phyloP scores from a whole-genome alignment of 2,797 vertebrate genomes.

The Peromyscus eremicus region DNA sequence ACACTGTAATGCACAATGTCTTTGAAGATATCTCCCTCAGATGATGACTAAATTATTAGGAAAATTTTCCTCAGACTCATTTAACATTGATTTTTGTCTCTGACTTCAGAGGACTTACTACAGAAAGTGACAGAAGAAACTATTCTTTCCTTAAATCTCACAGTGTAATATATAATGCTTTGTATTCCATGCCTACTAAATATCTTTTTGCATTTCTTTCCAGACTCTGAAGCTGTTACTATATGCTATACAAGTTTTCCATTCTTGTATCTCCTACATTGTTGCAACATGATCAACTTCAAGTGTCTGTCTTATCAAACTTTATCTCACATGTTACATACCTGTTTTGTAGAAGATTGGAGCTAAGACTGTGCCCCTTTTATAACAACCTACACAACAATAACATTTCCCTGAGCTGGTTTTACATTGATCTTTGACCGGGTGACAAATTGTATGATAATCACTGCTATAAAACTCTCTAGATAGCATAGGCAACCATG shows the following conservation, averaged over 20 bases:
- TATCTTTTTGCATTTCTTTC: not conserved
- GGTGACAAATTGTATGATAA: conserved; percentile 34
- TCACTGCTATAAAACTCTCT: conserved; percentile 59
- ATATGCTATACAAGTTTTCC: not conserved
- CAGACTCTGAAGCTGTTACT: not conserved
- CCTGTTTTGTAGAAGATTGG: conserved; percentile 5
- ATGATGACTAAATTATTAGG: not conserved
- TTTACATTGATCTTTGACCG: conserved; percentile 66
- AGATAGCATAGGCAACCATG: not conserved
- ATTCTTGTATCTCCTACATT: not conserved
- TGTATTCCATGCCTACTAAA: not conserved
- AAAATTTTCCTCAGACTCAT: not conserved
- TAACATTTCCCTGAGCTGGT: not conserved
- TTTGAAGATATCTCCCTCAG: not conserved
- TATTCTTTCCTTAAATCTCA: not conserved
- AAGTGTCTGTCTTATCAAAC: not conserved
- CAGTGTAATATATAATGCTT: not conserved
- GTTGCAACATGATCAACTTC: not conserved
- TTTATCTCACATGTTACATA: not conserved
- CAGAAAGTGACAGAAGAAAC: not conserved
- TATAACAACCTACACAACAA: not conserved
- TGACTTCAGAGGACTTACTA: not conserved
- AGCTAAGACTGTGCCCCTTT: not conserved
- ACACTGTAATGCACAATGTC: not conserved
- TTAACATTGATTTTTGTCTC: not conserved